These are phyloP conservation scores for Musca vetustissima DNA, from an alignment of 1,140 invertebrate species.

Conservation along the genomic window DNA sequence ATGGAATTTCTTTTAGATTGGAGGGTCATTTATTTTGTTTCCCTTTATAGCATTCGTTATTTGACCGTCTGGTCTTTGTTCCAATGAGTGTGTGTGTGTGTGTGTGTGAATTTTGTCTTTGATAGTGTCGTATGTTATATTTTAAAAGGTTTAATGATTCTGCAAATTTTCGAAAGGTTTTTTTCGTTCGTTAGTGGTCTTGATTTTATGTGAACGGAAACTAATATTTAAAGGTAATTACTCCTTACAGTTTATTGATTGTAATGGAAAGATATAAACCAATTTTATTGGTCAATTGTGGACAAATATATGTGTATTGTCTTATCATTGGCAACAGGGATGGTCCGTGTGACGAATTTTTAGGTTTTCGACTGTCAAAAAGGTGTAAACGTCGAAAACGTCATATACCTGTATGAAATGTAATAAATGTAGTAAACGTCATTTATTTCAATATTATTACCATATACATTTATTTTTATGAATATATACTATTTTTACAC, in stretches of 20 bases:
- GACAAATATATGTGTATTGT: too few relatives aligned
- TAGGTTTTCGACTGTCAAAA: too few relatives aligned
- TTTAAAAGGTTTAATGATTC: slow-evolving; percentile 21
- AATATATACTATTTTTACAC: too few relatives aligned
- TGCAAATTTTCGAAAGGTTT: slow-evolving; percentile 9
- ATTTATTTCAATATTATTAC: too few relatives aligned
- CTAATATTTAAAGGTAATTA: slow-evolving; percentile 23
- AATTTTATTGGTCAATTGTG: too few relatives aligned
- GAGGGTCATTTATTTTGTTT: slow-evolving; percentile 16
- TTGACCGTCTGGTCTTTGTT: not conserved
- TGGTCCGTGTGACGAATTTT: too few relatives aligned
- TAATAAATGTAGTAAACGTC: too few relatives aligned
- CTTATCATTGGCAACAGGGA: too few relatives aligned
- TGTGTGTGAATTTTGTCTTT: slow-evolving; percentile 3
- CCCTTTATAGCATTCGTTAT: not conserved
- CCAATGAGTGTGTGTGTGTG: not conserved
- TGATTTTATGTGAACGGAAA: slow-evolving; percentile 16
- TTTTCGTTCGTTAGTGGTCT: not conserved
- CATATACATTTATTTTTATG: too few relatives aligned
- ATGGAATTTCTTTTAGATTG: slow-evolving; percentile 28
- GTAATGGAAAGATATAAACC: too few relatives aligned
- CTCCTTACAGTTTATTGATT: not conserved
- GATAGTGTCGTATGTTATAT: slow-evolving; percentile 13
- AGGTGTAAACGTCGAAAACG: too few relatives aligned
- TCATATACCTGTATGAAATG: too few relatives aligned